phyloP scores from a whole-genome alignment of 2,888 invertebrate species.

The Drosophila dives region DNA sequence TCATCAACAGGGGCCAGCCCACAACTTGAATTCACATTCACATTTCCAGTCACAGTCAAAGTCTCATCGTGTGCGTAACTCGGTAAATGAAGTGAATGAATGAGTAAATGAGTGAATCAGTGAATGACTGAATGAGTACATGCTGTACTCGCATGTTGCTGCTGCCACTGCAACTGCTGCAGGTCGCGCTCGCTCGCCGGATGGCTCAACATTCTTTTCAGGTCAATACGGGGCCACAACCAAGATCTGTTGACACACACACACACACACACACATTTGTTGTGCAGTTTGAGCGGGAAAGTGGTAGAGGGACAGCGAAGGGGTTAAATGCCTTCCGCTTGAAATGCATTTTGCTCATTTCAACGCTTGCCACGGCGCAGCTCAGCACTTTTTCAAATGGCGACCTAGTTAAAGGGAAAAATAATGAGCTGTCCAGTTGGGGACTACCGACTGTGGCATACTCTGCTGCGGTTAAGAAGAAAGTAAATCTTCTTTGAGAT shows the following conservation, averaged over 20 bases:
- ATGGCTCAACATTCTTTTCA: constrained; percentile 65
- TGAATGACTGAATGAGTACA: constrained; percentile 36
- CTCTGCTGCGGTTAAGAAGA: background rate
- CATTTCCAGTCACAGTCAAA: constrained; percentile 10
- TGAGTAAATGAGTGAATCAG: constrained; percentile 36
- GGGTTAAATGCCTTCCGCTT: constrained; percentile 43
- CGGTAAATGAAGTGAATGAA: constrained; percentile 70
- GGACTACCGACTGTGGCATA: background rate
- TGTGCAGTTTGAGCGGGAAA: background rate
- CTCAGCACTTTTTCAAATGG: constrained; percentile 24
- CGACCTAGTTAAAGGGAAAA: constrained; percentile 27
- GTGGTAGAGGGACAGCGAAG: background rate
- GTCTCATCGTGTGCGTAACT: constrained; percentile 67
- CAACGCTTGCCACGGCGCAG: constrained; percentile 23
- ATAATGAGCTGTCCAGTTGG: background rate
- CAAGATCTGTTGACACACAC: constrained; percentile 61
- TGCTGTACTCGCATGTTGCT: constrained; percentile 47
- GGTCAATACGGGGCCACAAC: constrained; percentile 60
- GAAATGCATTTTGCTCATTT: constrained; percentile 63
- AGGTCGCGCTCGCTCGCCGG: constrained; percentile 48
- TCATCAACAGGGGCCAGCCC: constrained; percentile 71
- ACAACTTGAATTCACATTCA: constrained; percentile 31
- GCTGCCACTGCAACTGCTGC: constrained; percentile 27
- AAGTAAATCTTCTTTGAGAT: background rate
- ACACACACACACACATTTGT: background rate